Conservation (phyloP, 1,140 invertebrate species). For the Calosoma granatense region DNA sequence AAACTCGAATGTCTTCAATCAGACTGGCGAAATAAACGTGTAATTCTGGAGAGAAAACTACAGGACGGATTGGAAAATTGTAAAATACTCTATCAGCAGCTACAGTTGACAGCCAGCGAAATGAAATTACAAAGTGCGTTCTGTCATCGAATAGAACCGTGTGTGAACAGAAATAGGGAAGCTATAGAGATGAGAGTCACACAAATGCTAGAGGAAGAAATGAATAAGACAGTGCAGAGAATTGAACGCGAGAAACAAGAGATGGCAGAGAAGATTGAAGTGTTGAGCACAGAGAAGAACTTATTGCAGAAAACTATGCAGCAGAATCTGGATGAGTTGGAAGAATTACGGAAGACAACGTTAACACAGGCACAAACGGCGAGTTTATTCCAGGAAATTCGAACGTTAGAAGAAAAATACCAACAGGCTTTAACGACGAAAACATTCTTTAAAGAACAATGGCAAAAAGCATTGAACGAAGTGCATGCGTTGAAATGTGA, state of each 20-base stretch:
- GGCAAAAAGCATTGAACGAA: constrained; percentile 38
- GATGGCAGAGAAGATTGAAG: constrained; percentile 29
- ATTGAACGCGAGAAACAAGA: constrained; percentile 24
- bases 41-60: constrained; percentile 18
- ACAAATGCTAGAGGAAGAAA: constrained; percentile 1
- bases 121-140: too few relatives aligned
- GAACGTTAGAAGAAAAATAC: constrained; percentile 40
- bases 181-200: background rate
- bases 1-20: constrained; percentile 34
- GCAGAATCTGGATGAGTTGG: constrained; percentile 32
- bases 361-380: constrained; percentile 37
- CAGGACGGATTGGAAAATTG: constrained; percentile 8
- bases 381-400: constrained; percentile 36
- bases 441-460: constrained; percentile 43
- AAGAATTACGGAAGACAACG: constrained; percentile 32
- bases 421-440: constrained; percentile 35
- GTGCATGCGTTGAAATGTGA: constrained; percentile 40
- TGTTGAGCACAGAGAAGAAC: constrained; percentile 34
- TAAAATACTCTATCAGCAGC: background rate
- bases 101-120: background rate
- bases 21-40: constrained; percentile 21
- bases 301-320: constrained; percentile 31
- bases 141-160: too few relatives aligned
- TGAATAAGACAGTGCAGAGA: background rate
- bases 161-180: background rate